Evolutionary conservation across 2,797 vertebrate species (phyloP).

Genomic region (Heteromormyrus szaboi): DNA sequence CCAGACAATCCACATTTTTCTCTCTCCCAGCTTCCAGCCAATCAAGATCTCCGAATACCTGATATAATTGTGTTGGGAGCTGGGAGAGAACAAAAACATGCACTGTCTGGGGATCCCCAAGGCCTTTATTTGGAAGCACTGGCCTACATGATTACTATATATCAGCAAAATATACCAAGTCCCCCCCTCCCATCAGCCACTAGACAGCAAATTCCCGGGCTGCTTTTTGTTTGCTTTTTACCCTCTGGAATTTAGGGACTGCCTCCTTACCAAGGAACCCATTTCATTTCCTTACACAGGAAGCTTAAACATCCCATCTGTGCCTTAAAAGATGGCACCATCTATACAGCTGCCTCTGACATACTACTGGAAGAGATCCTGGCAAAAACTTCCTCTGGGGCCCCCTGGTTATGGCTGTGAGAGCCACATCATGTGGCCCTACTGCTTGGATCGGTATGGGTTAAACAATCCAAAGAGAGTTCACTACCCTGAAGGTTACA

Average conservation of each 20-base stretch:
- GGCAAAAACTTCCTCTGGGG: not conserved
- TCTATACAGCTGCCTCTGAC: not conserved
- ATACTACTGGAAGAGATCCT: not conserved
- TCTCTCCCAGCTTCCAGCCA: not conserved
- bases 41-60: not conserved
- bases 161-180: not conserved
- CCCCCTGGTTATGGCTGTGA: not conserved
- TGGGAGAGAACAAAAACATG: not conserved
- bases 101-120: not conserved
- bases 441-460: not conserved
- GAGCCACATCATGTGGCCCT: not conserved
- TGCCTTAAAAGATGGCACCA: not conserved
- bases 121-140: not conserved
- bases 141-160: not conserved
- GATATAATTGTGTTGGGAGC: not conserved
- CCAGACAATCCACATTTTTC: not conserved
- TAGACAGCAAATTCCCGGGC: not conserved
- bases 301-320: not conserved
- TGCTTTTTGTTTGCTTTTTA: not conserved
- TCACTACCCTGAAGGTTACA: not conserved
- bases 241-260: not conserved
- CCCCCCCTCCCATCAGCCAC: not conserved
- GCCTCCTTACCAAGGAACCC: not conserved
- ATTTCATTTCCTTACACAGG: not conserved
- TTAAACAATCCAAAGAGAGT: not conserved